Base-by-base conservation (phyloP, 2,888 invertebrate species). In the Suillia variegata region DNA sequence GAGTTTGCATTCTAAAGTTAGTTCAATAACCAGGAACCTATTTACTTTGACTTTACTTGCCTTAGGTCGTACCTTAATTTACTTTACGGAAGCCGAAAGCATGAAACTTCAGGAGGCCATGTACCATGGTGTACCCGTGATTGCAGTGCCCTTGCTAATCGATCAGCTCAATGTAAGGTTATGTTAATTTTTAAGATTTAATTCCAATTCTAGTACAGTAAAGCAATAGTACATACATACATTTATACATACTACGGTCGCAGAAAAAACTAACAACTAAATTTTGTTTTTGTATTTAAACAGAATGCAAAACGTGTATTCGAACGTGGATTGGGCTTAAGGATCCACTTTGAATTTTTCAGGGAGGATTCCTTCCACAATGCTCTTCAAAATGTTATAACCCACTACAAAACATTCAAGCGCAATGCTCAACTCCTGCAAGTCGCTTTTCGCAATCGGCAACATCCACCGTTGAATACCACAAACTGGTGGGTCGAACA, bases 61-160 rank as follows among this genome's bases (percentile, higher is more conserved):
- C n/a, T n/a, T n/a, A n/a, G n/a, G n/a, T n/a, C n/a, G n/a, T n/a
- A n/a, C n/a, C n/a, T n/a, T n/a, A n/a, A n/a, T n/a, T n/a, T n/a
- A n/a, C 47, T 59, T 80, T 2, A 74, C 74, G 0, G 78, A 80
- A 62, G 74, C 70, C 18, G 80, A 80, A 15, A 73, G 75, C 8
- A 66, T 81, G 10, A 74, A 74, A 18, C 62, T 75, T 0, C 74
- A 74, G 12, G 81, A 81, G 58, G 72, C 81, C 0, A 63, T 71
- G 2, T 73, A 74, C 63, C 61, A 70, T 64, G 80, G 75, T 0
- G 70, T 80, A 4, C 80, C 81, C 0, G 69, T 78, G 53, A 62
- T 81, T 49, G 74, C 74, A 0, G 54, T 80, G 15, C 78, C 80
- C 5, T 51, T 80, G 10, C 66, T 71, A 8, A 61, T 73, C n/a